A percentile compares a stretch with the other conserved stretches of the same genome.
Evolutionary conservation across 2,113 vertebrate genomes (phyloP).

Genomic region (Otolemur garnettii): DNA sequence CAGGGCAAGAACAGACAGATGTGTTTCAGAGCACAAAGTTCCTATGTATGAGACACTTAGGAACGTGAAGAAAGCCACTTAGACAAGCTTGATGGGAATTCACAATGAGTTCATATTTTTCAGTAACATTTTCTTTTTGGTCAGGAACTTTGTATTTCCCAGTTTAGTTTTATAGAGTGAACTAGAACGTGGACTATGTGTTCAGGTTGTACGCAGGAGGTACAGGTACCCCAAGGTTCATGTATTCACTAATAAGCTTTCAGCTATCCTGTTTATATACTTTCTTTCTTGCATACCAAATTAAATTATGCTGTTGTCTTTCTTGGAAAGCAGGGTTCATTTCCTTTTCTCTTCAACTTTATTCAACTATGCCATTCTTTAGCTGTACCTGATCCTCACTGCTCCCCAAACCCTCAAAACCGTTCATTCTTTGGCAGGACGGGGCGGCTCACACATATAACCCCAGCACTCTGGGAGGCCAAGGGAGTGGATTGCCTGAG

Average conservation of each 20-base stretch:
- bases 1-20: neutral
- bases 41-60: neutral
- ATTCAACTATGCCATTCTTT: neutral
- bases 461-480: no score
- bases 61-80: slow-evolving; percentile 9
- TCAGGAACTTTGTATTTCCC: neutral
- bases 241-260: neutral
- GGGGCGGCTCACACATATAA: no score
- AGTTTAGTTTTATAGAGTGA: neutral
- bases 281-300: neutral
- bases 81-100: neutral
- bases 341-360: neutral
- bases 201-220: neutral
- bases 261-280: neutral
- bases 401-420: neutral
- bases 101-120: neutral
- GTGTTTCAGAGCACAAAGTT: neutral
- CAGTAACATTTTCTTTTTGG: neutral
- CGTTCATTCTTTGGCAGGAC: no score
- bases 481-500: no score
- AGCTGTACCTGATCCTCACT: neutral
- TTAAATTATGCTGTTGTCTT: slow-evolving; percentile 8
- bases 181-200: neutral
- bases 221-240: neutral
- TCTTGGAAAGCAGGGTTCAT: neutral